Evolutionary conservation across 2,888 invertebrate genomes (phyloP).

Genomic region (Drosophila macrospina): DNA sequence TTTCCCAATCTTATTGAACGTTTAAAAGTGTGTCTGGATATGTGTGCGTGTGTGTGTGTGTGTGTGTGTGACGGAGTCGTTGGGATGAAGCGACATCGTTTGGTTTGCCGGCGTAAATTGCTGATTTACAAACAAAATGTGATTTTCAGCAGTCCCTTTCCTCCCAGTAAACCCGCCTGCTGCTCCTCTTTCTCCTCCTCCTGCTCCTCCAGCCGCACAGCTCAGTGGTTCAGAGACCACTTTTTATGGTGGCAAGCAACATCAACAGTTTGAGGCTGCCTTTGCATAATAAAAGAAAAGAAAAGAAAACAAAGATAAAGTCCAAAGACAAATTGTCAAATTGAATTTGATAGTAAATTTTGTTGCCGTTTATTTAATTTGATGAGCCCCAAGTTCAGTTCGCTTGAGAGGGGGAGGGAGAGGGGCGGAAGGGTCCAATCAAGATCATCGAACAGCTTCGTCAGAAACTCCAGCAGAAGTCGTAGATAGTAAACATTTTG

Average conservation of each 20-base stretch:
- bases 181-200: too few relatives aligned
- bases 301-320: constrained; percentile 27
- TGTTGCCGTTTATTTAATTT: constrained; percentile 75
- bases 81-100: constrained; percentile 50
- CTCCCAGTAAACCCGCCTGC: too few relatives aligned
- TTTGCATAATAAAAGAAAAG: constrained; percentile 67
- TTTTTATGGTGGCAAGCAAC: constrained; percentile 60
- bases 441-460: constrained; percentile 36
- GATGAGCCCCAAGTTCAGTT: constrained; percentile 47
- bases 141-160: constrained; percentile 62
- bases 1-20: constrained; percentile 83
- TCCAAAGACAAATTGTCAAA: constrained; percentile 75
- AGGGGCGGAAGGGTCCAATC: too few relatives aligned
- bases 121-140: constrained; percentile 83
- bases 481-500: constrained; percentile 23
- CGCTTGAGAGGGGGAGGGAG: background rate
- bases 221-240: constrained; percentile 2
- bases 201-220: too few relatives aligned
- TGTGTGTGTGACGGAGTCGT: too few relatives aligned
- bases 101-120: constrained; percentile 70
- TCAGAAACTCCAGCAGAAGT: too few relatives aligned
- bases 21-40: constrained; percentile 70
- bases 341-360: constrained; percentile 80
- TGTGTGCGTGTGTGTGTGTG: too few relatives aligned
- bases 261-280: constrained; percentile 64